phyloP scores from a whole-genome alignment of 1,140 invertebrate species.

The Myzus persicae region DNA sequence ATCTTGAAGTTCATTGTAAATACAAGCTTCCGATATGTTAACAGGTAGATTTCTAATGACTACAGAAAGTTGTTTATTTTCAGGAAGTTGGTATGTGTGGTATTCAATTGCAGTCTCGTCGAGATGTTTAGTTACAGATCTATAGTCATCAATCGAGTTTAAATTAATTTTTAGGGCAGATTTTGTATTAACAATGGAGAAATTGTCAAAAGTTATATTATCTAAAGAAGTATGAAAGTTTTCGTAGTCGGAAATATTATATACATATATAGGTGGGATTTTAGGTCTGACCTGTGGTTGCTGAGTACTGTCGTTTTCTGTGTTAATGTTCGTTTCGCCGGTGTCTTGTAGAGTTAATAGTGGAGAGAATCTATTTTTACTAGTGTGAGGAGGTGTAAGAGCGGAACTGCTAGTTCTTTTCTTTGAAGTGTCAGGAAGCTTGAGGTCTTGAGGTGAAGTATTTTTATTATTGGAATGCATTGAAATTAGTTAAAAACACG shows the following conservation, averaged over 20 bases:
- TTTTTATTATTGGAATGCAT: too few species aligned
- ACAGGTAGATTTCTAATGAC: not conserved
- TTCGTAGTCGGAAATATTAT: not conserved
- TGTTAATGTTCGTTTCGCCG: too few species aligned
- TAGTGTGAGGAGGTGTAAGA: too few species aligned
- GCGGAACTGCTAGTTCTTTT: too few species aligned
- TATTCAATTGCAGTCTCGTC: not conserved
- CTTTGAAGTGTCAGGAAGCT: too few species aligned
- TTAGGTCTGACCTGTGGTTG: not conserved
- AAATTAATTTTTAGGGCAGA: not conserved
- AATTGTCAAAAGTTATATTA: not conserved
- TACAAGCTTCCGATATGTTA: not conserved
- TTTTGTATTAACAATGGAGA: not conserved
- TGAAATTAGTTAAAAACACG: too few species aligned
- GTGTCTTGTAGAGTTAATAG: too few species aligned
- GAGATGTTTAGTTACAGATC: not conserved
- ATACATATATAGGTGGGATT: not conserved
- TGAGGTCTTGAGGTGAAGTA: too few species aligned
- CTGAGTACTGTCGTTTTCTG: too few species aligned
- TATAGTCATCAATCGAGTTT: not conserved
- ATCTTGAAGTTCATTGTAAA: not conserved
- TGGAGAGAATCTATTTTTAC: too few species aligned
- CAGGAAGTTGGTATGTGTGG: conserved; percentile 6
- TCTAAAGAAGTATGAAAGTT: not conserved
- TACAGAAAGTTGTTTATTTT: not conserved